Evolutionary conservation across 2,113 vertebrate genomes (phyloP), one percentile per base, ranked within the genome.

Genomic region (Crotalus tigris): DNA sequence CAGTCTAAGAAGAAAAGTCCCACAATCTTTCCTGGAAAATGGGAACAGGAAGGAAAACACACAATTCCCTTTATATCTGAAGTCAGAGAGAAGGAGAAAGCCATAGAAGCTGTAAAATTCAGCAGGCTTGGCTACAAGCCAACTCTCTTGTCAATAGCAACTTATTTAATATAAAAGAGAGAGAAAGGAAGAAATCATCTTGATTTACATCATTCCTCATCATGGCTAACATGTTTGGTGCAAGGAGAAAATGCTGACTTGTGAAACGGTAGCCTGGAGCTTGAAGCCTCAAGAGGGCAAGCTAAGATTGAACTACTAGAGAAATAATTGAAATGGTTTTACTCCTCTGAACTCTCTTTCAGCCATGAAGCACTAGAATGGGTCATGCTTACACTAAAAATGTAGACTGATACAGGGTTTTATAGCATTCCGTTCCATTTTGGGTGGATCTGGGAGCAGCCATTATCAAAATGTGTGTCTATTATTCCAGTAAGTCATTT

Each of bases 171-270:
- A 90, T 59, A 75, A 86, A 81, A 89, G 19, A 51, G 61, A 87
- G 51, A 93, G 75, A 53, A 75, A 57, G 88, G 92, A 75, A 93
- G 88, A 59, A 89, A 85, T 85, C 88, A 93, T 61, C 88, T 85
- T 90, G 69, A 90, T 85, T 61, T n/a, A 89, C 88, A 93, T 90
- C 46, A 61, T 93, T 90, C 90, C 81, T 90, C 88, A 86, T 86
- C 44, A 93, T 86, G 55, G 75, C 88, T n/a, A 85, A 90, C 19
- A 59, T 46, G 6, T 21, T 90, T 23, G 21, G 69, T 93, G 19
- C 55, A 49, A 39, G 7, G 44, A 85, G 46, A 69, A 93, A 90
- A 59, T 61, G 44, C n/a, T 86, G 88, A 57, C 39, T 90, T 39
- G 29, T 46, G 85, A 93, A 92, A 93, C 85, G 85, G 88, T 44